These are phyloP conservation scores for Drosophila nr. medialis DNA, from an alignment of 2,888 invertebrate genomes.

Conservation along the genomic window DNA sequence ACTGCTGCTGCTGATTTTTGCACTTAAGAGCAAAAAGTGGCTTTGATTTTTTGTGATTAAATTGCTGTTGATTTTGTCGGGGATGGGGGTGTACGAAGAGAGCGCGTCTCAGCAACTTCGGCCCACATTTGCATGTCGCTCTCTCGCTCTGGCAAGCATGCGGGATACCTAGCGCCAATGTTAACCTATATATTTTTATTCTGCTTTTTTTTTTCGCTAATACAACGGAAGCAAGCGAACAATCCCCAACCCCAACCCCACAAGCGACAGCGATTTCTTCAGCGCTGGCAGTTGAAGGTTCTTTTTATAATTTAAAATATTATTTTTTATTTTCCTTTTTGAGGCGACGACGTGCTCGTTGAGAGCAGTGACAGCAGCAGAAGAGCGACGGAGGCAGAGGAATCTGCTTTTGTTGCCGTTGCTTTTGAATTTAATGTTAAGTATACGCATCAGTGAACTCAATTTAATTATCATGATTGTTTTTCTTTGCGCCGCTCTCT, in stretches of 20 bases:
- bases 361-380: constrained; percentile 1
- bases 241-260: constrained; percentile 23
- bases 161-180: constrained; percentile 59
- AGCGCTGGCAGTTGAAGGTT: constrained; percentile 71
- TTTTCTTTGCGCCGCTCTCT: constrained; percentile 50
- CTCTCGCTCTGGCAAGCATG: constrained; percentile 30
- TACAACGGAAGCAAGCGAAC: constrained; percentile 16
- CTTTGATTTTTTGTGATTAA: constrained; percentile 63
- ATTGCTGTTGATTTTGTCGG: constrained; percentile 29
- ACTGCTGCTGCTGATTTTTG: constrained; percentile 58
- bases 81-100: constrained; percentile 8
- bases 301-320: constrained; percentile 66
- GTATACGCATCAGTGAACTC: constrained; percentile 83
- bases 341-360: constrained; percentile 35
- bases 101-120: constrained; percentile 41
- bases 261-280: constrained; percentile 33
- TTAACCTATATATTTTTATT: constrained; percentile 72
- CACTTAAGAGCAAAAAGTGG: constrained; percentile 73
- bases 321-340: constrained; percentile 34
- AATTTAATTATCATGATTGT: constrained; percentile 80
- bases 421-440: constrained; percentile 77
- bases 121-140: constrained; percentile 64
- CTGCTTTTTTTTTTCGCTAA: constrained; percentile 33
- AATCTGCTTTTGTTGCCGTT: constrained; percentile 54
- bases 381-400: constrained; percentile 19